A percentile compares a stretch with the other conserved stretches of the same genome.
Conservation (phyloP, 2,113 vertebrate species). For the Oceanites oceanicus region DNA sequence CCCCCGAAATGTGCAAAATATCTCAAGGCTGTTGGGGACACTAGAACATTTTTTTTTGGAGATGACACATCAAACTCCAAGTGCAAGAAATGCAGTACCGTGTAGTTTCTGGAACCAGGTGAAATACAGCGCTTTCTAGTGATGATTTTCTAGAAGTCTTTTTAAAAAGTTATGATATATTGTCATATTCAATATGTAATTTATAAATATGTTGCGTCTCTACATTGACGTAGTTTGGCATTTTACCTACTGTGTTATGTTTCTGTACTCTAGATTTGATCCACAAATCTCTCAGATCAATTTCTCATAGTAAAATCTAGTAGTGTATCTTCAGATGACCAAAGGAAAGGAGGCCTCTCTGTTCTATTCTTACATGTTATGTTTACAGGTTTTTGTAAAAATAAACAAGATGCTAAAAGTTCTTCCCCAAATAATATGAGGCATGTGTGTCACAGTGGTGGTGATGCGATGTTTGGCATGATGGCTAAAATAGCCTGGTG, state of each 20-base stretch:
- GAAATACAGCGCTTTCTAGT: not conserved
- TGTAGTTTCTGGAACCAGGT: not conserved
- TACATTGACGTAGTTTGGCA: not conserved
- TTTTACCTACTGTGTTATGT: not conserved
- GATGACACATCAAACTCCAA: not conserved
- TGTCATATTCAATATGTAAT: not conserved
- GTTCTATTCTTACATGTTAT: not conserved
- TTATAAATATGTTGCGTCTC: not conserved
- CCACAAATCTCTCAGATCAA: not conserved
- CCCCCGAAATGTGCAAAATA: not conserved
- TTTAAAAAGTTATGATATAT: not conserved
- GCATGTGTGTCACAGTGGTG: not conserved
- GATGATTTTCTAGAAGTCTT: not conserved
- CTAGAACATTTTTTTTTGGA: not conserved
- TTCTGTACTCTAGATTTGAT: not conserved
- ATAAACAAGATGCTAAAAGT: not conserved
- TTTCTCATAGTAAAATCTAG: not conserved
- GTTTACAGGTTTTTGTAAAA: not conserved
- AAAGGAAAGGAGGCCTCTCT: not conserved
- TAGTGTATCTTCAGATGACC: not conserved
- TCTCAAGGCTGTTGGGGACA: not conserved
- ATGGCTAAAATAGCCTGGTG: not conserved
- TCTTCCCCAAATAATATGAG: not conserved
- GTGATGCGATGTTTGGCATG: accelerated
- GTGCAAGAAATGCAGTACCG: not conserved